Evolutionary conservation across 2,113 vertebrate genomes (phyloP).

Genomic region (Eulemur rufifrons): DNA sequence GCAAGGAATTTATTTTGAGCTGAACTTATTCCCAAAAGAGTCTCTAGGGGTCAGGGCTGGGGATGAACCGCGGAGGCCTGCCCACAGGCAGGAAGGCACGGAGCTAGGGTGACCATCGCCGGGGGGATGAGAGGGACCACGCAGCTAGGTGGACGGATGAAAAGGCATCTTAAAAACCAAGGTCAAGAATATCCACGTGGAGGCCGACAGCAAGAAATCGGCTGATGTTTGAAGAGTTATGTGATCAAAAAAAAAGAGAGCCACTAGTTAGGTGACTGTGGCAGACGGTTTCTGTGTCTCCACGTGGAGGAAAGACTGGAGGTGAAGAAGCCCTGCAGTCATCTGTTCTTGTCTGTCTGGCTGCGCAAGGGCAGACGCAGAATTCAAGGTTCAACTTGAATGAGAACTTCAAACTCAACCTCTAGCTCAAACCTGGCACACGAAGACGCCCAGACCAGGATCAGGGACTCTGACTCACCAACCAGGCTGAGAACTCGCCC

Average conservation of each 20-base stretch:
- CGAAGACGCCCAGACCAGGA: not conserved
- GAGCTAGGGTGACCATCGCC: not conserved
- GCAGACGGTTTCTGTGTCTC: not conserved
- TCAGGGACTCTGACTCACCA: not conserved
- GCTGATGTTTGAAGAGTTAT: conserved; percentile 56
- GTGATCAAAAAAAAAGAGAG: conserved; percentile 38
- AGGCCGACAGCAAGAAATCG: conserved; percentile 48
- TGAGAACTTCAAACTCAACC: conserved; percentile 20
- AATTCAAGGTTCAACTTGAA: conserved; percentile 25
- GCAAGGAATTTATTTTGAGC: not conserved
- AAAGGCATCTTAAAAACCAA: conserved; percentile 64
- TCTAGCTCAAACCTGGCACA: not conserved
- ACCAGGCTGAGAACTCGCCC: not conserved
- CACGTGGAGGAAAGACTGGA: not conserved
- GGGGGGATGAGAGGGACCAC: not conserved
- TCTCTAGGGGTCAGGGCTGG: not conserved
- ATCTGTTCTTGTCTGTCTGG: not conserved
- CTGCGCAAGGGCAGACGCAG: not conserved
- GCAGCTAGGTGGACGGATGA: conserved; percentile 17
- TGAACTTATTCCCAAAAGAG: not conserved
- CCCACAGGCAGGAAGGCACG: not conserved
- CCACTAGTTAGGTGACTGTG: not conserved
- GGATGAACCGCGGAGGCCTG: conserved; percentile 1
- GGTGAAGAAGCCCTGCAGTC: not conserved
- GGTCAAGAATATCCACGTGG: conserved; percentile 52